These are phyloP conservation scores for Willisornis vidua DNA, from an alignment of 2,113 vertebrate species.

Conservation along the genomic window DNA sequence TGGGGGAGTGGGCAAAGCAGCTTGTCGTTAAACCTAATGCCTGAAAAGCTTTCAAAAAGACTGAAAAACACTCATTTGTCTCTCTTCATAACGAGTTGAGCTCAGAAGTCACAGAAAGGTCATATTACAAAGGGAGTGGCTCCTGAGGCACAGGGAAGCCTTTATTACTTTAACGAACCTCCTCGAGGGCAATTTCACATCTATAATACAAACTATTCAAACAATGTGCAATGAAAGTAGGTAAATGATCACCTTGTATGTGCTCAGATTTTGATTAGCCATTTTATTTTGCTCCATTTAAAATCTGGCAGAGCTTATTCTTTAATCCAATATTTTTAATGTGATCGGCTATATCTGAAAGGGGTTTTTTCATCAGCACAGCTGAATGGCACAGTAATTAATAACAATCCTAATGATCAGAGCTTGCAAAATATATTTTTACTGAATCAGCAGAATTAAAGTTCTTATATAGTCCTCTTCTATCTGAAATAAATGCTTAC, in stretches of 20 bases:
- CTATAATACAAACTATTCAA: slow-evolving; percentile 41
- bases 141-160: slow-evolving; percentile 39
- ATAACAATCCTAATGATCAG: slow-evolving; percentile 14
- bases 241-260: slow-evolving; percentile 24
- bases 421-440: not conserved
- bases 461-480: not conserved
- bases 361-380: not conserved
- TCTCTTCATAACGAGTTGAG: slow-evolving; percentile 36
- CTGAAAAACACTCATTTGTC: slow-evolving; percentile 25
- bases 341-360: not conserved
- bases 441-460: slow-evolving; percentile 43
- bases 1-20: not conserved
- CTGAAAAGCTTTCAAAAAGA: slow-evolving; percentile 13
- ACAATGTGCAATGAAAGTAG: not conserved
- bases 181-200: slow-evolving; percentile 48
- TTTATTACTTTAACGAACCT: slow-evolving; percentile 65
- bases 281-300: slow-evolving; percentile 27
- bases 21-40: not conserved
- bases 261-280: slow-evolving; percentile 4
- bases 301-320: not conserved
- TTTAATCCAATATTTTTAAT: slow-evolving; percentile 33
- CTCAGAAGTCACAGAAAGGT: slow-evolving; percentile 59
- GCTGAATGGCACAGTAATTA: not conserved
- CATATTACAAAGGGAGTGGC: slow-evolving; percentile 51
- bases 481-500: not conserved